Evolutionary conservation across 2,797 vertebrate species (phyloP).

Genomic region (Rhabdomys pumilio): DNA sequence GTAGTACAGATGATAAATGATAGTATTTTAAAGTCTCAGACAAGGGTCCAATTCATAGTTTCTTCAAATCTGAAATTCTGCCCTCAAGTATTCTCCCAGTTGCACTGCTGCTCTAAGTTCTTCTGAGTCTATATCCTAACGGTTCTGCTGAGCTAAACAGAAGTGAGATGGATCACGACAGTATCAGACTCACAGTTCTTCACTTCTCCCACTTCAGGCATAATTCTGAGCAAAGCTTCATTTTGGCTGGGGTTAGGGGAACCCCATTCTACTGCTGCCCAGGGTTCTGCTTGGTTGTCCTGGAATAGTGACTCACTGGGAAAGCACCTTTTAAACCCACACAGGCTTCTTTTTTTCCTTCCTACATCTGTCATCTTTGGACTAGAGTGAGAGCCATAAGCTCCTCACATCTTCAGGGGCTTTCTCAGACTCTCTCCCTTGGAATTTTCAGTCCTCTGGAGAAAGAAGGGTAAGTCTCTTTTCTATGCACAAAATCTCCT

Average conservation of each 20-base stretch:
- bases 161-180: slow-evolving; percentile 31
- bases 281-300: slow-evolving; percentile 36
- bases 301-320: slow-evolving; percentile 70
- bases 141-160: slow-evolving; percentile 10
- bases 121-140: background rate
- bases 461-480: background rate
- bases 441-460: background rate
- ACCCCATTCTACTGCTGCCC: slow-evolving; percentile 47
- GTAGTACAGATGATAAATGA: background rate
- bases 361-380: background rate
- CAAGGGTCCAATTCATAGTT: background rate
- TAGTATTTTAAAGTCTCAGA: background rate
- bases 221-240: slow-evolving; percentile 64
- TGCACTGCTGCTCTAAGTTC: background rate
- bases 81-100: background rate
- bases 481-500: background rate
- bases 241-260: slow-evolving; percentile 54
- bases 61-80: slow-evolving; percentile 21
- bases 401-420: slow-evolving; percentile 21
- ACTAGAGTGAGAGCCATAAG: background rate
- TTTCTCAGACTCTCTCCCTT: slow-evolving; percentile 56
- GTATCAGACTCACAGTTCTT: slow-evolving; percentile 45
- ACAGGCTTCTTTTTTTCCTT: background rate
- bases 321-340: slow-evolving; percentile 75
- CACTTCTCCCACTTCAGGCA: slow-evolving; percentile 8